Evolutionary conservation across 2,797 vertebrate species (phyloP).

Genomic region (Labroides dimidiatus): DNA sequence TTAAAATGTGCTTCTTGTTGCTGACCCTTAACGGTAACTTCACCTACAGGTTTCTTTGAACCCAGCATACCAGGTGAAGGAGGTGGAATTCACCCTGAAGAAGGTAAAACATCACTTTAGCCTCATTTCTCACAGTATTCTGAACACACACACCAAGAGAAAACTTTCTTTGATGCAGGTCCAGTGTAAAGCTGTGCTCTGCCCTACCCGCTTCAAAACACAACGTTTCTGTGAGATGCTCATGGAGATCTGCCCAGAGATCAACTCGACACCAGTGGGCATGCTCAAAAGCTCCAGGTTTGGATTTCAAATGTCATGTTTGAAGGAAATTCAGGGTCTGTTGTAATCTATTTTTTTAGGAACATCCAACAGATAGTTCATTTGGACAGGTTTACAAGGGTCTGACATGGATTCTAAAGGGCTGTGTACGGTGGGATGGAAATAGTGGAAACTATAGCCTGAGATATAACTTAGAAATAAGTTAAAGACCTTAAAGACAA

Average conservation of each 20-base stretch:
- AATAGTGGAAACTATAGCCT: too few species aligned
- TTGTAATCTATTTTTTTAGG: too few species aligned
- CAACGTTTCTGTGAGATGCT: conserved; percentile 91
- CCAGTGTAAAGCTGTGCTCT: conserved; percentile 91
- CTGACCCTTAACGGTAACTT: not conserved
- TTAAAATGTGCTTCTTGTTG: too few species aligned
- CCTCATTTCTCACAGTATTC: too few species aligned
- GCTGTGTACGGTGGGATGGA: too few species aligned
- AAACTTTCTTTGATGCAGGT: conserved; percentile 78
- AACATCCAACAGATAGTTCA: too few species aligned
- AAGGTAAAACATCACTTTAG: conserved; percentile 80
- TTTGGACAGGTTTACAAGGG: too few species aligned
- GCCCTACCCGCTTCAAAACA: conserved; percentile 88
- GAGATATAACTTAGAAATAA: too few species aligned
- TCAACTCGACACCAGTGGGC: conserved; percentile 78
- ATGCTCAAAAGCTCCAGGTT: conserved; percentile 88
- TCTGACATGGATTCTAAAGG: too few species aligned
- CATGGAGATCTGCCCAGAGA: conserved; percentile 88
- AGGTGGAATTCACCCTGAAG: conserved; percentile 86
- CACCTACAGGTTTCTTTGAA: conserved; percentile 88
- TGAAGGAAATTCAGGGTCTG: too few species aligned
- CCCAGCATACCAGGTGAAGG: conserved; percentile 87
- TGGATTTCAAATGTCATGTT: not conserved
- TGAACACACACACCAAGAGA: not conserved
- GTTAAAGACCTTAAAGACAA: too few species aligned